phyloP scores from a whole-genome alignment of 2,888 invertebrate species.

The Tachystola acroxantha region DNA sequence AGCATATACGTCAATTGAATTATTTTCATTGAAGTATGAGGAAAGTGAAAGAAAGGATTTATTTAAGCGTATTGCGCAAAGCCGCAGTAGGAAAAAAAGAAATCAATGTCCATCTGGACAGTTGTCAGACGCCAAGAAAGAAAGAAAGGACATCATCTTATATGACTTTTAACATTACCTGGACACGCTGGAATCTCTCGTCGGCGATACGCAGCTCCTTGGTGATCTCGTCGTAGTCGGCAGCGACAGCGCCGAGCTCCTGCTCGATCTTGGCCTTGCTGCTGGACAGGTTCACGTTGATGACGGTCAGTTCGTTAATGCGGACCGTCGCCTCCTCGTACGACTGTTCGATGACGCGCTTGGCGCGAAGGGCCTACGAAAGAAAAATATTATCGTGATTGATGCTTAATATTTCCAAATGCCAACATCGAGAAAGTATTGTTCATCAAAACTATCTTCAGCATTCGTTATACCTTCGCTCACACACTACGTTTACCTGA shows the following conservation, averaged over 20 bases:
- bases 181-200: constrained; percentile 96
- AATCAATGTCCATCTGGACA: no score
- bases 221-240: constrained; percentile 98
- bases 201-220: constrained; percentile 96
- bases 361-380: constrained; percentile 90
- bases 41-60: no score
- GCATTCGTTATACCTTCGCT: no score
- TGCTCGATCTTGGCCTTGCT: constrained; percentile 97
- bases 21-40: no score
- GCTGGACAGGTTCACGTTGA: constrained; percentile 96
- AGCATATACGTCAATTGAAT: no score
- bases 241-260: constrained; percentile 92
- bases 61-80: no score
- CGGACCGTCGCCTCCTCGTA: constrained; percentile 94
- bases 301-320: constrained; percentile 95
- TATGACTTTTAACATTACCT: no score
- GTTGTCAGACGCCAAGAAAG: no score
- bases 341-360: constrained; percentile 92
- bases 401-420: not conserved
- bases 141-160: no score
- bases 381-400: not conserved
- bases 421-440: not conserved
- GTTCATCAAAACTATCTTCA: no score
- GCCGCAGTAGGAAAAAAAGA: no score
- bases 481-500: no score